A percentile compares a stretch with the other conserved stretches of the same genome.
Conservation (phyloP, 2,888 invertebrate genomes). For the Patella caerulea region DNA sequence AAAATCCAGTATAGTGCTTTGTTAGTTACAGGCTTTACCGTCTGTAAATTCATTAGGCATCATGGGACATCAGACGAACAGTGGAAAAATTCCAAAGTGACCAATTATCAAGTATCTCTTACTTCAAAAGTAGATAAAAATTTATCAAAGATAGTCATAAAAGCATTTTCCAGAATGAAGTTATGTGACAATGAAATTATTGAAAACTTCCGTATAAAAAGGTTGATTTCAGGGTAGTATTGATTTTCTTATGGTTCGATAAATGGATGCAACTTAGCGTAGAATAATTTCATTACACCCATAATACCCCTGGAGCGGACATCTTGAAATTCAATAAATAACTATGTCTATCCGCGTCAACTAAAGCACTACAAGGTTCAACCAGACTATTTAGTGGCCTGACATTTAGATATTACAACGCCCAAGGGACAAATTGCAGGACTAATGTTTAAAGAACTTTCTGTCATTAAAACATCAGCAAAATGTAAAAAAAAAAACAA, state of each 20-base stretch:
- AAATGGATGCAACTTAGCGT: neutral
- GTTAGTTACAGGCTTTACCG: too few relatives aligned
- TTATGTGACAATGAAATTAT: slow-evolving; percentile 1
- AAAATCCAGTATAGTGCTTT: too few relatives aligned
- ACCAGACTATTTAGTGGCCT: too few relatives aligned
- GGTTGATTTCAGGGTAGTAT: neutral
- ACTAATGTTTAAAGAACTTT: too few relatives aligned
- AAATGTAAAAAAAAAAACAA: too few relatives aligned
- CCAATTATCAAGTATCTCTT: neutral
- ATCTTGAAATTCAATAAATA: slow-evolving; percentile 4
- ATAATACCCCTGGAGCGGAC: slow-evolving; percentile 5
- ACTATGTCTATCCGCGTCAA: too few relatives aligned
- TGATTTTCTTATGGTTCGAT: neutral
- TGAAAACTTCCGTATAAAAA: slow-evolving; percentile 2
- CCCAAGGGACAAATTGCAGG: too few relatives aligned
- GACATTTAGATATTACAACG: too few relatives aligned
- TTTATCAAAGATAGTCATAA: neutral
- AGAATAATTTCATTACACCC: neutral
- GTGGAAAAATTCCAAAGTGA: neutral
- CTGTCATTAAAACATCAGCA: too few relatives aligned
- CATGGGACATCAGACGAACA: too few relatives aligned
- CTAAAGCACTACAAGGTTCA: too few relatives aligned
- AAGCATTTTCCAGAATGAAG: neutral
- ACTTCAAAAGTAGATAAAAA: neutral
- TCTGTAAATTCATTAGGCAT: too few relatives aligned